Percentiles rank a stretch among this genome's conserved stretches.
phyloP scores from a whole-genome alignment of 1,140 invertebrate genomes.

The Ostrea edulis region DNA sequence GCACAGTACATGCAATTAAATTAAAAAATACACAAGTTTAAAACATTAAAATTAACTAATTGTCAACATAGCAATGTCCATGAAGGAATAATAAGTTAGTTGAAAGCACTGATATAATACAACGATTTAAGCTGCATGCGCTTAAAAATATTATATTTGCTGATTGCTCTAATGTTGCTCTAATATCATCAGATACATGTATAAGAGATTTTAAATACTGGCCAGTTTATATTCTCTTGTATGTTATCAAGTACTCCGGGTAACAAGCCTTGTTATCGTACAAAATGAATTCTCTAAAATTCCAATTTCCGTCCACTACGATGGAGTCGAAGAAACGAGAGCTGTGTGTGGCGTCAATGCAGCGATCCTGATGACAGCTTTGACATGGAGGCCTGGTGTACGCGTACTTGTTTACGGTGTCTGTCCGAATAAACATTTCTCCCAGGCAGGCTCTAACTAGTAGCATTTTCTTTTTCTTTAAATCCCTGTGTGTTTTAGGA shows the following conservation, averaged over 20 bases:
- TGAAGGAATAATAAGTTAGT: too few relatives aligned
- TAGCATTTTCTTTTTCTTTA: slow-evolving; percentile 59
- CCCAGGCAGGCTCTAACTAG: slow-evolving; percentile 58
- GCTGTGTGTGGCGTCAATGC: slow-evolving; percentile 47
- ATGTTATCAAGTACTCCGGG: slow-evolving; percentile 72
- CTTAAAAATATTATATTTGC: too few relatives aligned
- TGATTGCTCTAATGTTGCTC: too few relatives aligned
- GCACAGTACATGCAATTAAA: too few relatives aligned
- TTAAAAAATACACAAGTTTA: too few relatives aligned
- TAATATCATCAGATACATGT: too few relatives aligned
- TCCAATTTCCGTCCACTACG: slow-evolving; percentile 61
- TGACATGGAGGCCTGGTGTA: slow-evolving; percentile 58
- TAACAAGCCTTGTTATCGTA: slow-evolving; percentile 67
- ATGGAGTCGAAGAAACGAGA: slow-evolving; percentile 64
- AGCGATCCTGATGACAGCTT: slow-evolving; percentile 54
- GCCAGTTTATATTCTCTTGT: slow-evolving; percentile 60
- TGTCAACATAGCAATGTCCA: too few relatives aligned
- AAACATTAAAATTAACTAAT: too few relatives aligned
- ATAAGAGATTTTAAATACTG: too few relatives aligned
- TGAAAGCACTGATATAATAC: too few relatives aligned
- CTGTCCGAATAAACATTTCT: slow-evolving; percentile 49
- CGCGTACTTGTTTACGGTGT: slow-evolving; percentile 28
- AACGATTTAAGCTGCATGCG: too few relatives aligned
- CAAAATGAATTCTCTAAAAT: slow-evolving; percentile 71
- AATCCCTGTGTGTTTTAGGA: slow-evolving; percentile 39